Evolutionary conservation across 1,140 invertebrate species (phyloP).

Genomic region (Micrasema longulum): DNA sequence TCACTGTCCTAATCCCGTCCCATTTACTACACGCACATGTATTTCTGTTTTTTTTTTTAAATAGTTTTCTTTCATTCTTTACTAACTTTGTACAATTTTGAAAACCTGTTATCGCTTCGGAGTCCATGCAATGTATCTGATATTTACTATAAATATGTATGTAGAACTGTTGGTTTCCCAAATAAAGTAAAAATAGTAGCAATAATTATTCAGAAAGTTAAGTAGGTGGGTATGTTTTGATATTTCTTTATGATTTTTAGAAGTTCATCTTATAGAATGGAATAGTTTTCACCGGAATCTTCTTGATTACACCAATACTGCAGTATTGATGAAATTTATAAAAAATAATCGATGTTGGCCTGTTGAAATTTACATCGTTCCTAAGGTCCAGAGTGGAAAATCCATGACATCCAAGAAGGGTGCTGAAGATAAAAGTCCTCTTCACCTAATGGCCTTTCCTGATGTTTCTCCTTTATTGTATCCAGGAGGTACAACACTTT

Average conservation of each 20-base stretch:
- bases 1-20: too few species aligned
- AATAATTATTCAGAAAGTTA: too few species aligned
- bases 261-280: constrained; percentile 16
- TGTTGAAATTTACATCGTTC: constrained; percentile 6
- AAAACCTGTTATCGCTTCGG: too few species aligned
- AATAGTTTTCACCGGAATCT: constrained; percentile 30
- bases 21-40: too few species aligned
- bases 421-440: neutral
- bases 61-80: too few species aligned
- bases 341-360: neutral
- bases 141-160: too few species aligned
- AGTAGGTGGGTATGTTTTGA: neutral
- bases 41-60: too few species aligned
- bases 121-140: too few species aligned
- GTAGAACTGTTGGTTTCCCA: too few species aligned
- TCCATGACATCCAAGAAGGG: constrained; percentile 5
- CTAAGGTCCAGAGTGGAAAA: neutral
- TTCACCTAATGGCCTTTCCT: constrained; percentile 25
- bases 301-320: constrained; percentile 20
- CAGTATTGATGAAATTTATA: constrained; percentile 23
- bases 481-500: constrained; percentile 18
- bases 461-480: constrained; percentile 24
- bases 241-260: neutral
- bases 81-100: too few species aligned
- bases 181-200: too few species aligned